These are phyloP conservation scores for Ceratoteleas bidentatus DNA, from an alignment of 1,140 invertebrate genomes.

Conservation along the genomic window DNA sequence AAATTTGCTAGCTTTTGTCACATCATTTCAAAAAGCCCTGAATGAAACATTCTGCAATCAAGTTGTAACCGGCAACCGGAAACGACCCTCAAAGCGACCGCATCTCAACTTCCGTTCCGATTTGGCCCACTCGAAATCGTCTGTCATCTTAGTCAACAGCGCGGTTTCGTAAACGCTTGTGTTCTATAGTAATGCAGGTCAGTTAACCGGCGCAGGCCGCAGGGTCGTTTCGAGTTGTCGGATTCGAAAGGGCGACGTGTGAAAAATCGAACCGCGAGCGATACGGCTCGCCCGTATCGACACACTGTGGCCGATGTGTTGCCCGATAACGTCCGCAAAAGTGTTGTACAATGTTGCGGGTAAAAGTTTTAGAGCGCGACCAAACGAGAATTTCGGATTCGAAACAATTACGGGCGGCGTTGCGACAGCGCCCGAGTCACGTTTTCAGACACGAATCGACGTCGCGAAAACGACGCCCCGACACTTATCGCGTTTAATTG, in stretches of 20 bases:
- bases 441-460: conserved; percentile 36
- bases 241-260: conserved; percentile 61
- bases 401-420: conserved; percentile 38
- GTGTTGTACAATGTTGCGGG: conserved; percentile 35
- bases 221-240: conserved; percentile 44
- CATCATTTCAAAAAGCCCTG: no score
- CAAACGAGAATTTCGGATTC: conserved; percentile 59
- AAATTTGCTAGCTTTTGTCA: no score
- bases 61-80: no score
- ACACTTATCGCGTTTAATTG: conserved; percentile 41
- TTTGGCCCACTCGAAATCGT: not conserved
- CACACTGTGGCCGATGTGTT: conserved; percentile 39
- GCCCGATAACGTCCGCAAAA: conserved; percentile 45
- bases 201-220: conserved; percentile 30
- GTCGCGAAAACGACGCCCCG: conserved; percentile 16
- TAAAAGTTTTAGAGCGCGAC: conserved; percentile 52
- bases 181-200: conserved; percentile 51
- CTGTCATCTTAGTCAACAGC: not conserved
- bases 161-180: conserved; percentile 32
- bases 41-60: no score
- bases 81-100: no score
- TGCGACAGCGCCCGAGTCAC: conserved; percentile 52
- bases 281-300: conserved; percentile 31
- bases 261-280: conserved; percentile 56
- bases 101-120: not conserved